phyloP scores from a whole-genome alignment of 2,113 vertebrate species.

The Oncorhynchus keta region DNA sequence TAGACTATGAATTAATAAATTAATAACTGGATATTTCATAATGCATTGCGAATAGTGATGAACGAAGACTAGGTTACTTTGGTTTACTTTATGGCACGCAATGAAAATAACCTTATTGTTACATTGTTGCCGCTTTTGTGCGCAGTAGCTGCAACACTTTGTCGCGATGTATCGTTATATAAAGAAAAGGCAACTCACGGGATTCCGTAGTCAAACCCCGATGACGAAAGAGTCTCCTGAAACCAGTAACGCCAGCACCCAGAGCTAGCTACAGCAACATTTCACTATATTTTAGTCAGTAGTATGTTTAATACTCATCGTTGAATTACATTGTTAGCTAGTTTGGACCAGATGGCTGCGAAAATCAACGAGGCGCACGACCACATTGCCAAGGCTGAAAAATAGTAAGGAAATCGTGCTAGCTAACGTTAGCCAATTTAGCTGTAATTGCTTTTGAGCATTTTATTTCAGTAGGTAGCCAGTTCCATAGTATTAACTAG shows the following conservation, averaged over 20 bases:
- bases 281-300: neutral
- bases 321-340: neutral
- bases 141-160: neutral
- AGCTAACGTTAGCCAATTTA: neutral
- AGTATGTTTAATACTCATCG: no score
- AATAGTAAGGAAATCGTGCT: slow-evolving; percentile 80
- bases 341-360: slow-evolving; percentile 82
- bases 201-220: neutral
- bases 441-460: neutral
- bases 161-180: neutral
- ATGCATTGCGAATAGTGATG: no score
- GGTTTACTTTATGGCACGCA: no score
- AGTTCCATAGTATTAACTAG: neutral
- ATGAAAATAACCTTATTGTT: no score
- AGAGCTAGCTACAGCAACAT: neutral
- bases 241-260: no score
- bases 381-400: slow-evolving; percentile 92
- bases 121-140: no score
- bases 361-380: slow-evolving; percentile 97
- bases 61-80: no score
- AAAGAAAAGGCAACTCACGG: neutral
- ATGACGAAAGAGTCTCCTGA: no score
- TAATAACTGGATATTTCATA: no score
- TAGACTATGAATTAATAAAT: no score
- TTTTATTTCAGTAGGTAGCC: neutral